Percentiles rank a stretch among this genome's conserved stretches.
Conservation (phyloP, 2,113 vertebrate species). For the Rallus limicola region DNA sequence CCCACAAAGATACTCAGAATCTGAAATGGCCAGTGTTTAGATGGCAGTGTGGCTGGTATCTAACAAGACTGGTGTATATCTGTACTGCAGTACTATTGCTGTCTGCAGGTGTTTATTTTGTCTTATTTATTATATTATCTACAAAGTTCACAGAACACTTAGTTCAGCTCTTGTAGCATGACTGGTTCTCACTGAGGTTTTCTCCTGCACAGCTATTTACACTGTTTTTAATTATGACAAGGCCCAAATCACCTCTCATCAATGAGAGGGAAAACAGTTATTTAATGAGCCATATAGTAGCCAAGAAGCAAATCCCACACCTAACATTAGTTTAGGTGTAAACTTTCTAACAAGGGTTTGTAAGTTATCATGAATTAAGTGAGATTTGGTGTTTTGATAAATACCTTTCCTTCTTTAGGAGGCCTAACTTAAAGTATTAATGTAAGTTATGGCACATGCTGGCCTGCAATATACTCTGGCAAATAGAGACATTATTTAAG, state of each 20-base stretch:
- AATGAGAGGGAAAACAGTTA: neutral
- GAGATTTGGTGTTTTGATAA: constrained; percentile 17
- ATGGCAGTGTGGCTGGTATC: neutral
- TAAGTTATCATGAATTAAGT: neutral
- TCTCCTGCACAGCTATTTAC: neutral
- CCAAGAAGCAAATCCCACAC: neutral
- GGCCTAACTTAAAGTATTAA: neutral
- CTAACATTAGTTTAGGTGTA: neutral
- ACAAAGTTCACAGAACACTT: neutral
- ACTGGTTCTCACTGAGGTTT: neutral
- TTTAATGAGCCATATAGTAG: neutral
- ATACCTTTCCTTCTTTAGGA: neutral
- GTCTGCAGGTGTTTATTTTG: neutral
- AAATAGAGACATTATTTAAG: neutral
- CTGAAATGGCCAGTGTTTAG: neutral
- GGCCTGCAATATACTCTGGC: neutral
- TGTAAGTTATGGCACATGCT: neutral
- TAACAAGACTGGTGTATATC: neutral
- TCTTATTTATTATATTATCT: neutral
- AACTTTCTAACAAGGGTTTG: neutral
- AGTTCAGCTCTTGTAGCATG: neutral
- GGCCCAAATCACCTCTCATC: neutral
- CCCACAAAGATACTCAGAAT: neutral
- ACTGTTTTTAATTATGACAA: neutral
- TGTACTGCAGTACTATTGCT: neutral